These are phyloP conservation scores for Sakesphorus luctuosus DNA, from an alignment of 2,113 vertebrate species.

Conservation along the genomic window DNA sequence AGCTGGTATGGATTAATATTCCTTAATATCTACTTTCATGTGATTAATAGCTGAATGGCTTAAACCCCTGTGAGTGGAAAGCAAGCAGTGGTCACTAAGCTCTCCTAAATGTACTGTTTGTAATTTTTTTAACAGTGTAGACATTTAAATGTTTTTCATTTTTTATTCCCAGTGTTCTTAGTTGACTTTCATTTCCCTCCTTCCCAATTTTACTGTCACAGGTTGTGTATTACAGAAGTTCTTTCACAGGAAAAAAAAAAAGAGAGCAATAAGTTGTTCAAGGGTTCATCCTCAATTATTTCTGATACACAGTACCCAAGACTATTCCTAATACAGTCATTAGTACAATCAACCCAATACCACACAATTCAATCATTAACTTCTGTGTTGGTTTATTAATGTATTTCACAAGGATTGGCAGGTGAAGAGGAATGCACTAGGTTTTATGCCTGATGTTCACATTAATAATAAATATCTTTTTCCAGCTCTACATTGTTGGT, in stretches of 20 bases:
- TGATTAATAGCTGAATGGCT: slow-evolving; percentile 84
- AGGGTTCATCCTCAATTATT: not conserved
- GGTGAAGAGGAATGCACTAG: not conserved
- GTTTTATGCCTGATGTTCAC: not conserved
- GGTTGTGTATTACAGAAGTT: not conserved
- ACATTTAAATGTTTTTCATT: not conserved
- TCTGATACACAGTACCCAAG: not conserved
- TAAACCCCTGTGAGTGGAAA: slow-evolving; percentile 61
- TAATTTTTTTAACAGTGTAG: not conserved
- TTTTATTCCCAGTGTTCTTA: not conserved
- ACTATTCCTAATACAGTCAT: not conserved
- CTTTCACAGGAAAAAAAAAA: not conserved
- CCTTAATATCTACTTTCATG: slow-evolving; percentile 83
- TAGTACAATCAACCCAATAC: not conserved
- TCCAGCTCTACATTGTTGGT: not conserved
- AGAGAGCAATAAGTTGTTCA: not conserved
- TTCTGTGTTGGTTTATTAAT: not conserved
- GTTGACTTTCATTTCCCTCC: not conserved
- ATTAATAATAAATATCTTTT: not conserved
- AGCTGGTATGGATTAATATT: slow-evolving; percentile 81
- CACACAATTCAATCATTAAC: not conserved
- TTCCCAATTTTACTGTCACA: not conserved
- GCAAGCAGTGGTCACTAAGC: slow-evolving; percentile 41
- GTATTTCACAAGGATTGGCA: not conserved
- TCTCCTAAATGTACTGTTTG: not conserved